Evolutionary conservation across 2,797 vertebrate species (phyloP).

Genomic region (Gila robusta): DNA sequence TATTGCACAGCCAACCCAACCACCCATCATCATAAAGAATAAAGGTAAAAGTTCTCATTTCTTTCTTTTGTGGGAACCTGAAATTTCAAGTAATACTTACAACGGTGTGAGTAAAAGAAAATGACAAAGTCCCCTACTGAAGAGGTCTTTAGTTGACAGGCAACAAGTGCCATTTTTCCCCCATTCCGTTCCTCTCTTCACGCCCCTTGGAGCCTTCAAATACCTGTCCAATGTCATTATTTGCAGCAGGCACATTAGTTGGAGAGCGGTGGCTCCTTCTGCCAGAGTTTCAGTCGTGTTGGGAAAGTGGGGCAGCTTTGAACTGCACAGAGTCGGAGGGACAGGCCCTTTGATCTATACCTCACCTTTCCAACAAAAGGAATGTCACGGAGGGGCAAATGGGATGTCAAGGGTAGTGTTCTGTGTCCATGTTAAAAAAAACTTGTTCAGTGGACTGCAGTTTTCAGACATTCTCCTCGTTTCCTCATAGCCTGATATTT

Average conservation of each 20-base stretch:
- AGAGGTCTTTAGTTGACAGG: conserved; percentile 22
- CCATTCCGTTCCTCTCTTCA: conserved; percentile 27
- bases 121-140: not conserved
- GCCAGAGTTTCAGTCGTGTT: conserved; percentile 46
- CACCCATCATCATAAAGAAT: not conserved
- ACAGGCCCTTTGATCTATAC: conserved; percentile 52
- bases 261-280: conserved; percentile 44
- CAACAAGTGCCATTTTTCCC: conserved; percentile 23
- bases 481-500: not conserved
- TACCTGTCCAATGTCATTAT: conserved; percentile 58
- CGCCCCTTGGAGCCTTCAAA: conserved; percentile 39
- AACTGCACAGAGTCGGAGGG: conserved; percentile 49
- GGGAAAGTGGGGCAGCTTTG: conserved; percentile 64
- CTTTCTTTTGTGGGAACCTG: conserved; percentile 12
- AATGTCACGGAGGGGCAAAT: conserved; percentile 42
- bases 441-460: not conserved
- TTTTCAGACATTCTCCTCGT: conserved; percentile 12
- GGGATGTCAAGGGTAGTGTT: conserved; percentile 46
- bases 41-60: conserved; percentile 17
- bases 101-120: conserved; percentile 14
- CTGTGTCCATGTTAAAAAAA: conserved; percentile 38
- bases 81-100: conserved; percentile 17
- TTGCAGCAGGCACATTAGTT: conserved; percentile 50
- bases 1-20: not conserved
- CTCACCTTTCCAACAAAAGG: conserved; percentile 44